These are phyloP conservation scores for Camponotus fellah DNA, from an alignment of 2,888 invertebrate species.

Conservation along the genomic window DNA sequence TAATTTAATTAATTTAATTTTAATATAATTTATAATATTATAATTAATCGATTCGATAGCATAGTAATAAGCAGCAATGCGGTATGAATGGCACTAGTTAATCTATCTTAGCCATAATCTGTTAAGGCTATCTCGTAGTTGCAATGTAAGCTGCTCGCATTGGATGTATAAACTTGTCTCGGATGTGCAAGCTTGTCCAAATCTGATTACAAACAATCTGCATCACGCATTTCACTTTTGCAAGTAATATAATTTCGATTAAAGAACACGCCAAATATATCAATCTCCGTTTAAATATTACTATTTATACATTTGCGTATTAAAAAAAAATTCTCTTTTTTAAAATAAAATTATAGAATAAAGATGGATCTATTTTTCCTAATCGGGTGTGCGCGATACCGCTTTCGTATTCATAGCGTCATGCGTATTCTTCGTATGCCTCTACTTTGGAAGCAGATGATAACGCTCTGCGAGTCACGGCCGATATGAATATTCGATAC, in stretches of 20 bases:
- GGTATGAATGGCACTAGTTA: slow-evolving; percentile 23
- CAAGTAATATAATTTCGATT: background rate
- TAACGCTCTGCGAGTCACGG: slow-evolving; percentile 36
- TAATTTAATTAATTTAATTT: too few species aligned
- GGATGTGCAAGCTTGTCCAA: slow-evolving; percentile 26
- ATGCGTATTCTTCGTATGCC: slow-evolving; percentile 11
- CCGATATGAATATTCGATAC: slow-evolving; percentile 53
- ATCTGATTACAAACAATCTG: slow-evolving; percentile 36
- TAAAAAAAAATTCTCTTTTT: background rate
- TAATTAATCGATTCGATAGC: background rate
- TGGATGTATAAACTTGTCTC: slow-evolving; percentile 29
- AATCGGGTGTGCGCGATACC: slow-evolving; percentile 7
- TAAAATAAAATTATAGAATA: slow-evolving; percentile 3
- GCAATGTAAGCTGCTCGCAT: slow-evolving; percentile 24
- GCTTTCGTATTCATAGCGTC: slow-evolving; percentile 37
- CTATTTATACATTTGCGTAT: background rate
- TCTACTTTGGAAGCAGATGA: slow-evolving; percentile 36
- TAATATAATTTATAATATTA: background rate
- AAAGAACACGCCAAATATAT: background rate
- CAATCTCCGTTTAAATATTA: background rate
- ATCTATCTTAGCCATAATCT: slow-evolving; percentile 35
- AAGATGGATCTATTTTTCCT: slow-evolving; percentile 9
- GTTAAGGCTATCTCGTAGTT: slow-evolving; percentile 42
- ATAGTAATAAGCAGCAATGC: background rate
- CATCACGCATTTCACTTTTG: background rate